Base-by-base conservation (phyloP, 2,797 vertebrate genomes). In the Enteromius trimaculatus region DNA sequence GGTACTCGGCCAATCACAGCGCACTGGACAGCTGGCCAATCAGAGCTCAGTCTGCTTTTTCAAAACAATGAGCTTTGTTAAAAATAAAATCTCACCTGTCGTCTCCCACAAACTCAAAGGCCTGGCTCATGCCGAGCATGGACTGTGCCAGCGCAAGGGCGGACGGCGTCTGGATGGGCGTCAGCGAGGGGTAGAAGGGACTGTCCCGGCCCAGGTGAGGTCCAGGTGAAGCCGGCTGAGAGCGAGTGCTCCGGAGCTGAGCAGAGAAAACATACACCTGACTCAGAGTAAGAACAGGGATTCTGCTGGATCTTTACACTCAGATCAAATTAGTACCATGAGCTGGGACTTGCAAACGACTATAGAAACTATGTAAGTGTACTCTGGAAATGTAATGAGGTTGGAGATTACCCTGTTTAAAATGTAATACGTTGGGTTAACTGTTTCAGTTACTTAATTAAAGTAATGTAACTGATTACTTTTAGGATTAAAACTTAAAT, bases 141-240 rank as follows among this genome's bases (percentile, higher is more conserved):
- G 94, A 95, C 44, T 91, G 94, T 6, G 95, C 95, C 91, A 96
- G 88, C 79, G 88, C 93, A 77, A 95, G 89, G 49, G 90, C 92
- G 37, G 92, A 89, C 1, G 92, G 91, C 4, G 92, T 92, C 1
- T 90, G 92, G 21, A 88, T 85, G 29, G 93, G 92, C 16, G 91
- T 88, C 44, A 92, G 89, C 10, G 84, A 89, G 9, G 88, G 91
- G 31, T 86, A 87, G 87, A 92, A 90, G 7, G 72, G 76, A 84
- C 90, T 91, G 53, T 94, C 91, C 0, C 89, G 91, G 44, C 88
- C 74, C 3, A 88, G 88, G 47, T 87, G 91, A 80, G 92, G 87
- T 8, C 90, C 90, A 0, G 95, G 94, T 26, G 94, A 94, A 58
- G 87, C 87, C 1, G 95, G 94, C 79, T 93, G 94, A 14, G 95